Conservation (phyloP, 2,113 vertebrate genomes). For the Opisthocomus hoazin region DNA sequence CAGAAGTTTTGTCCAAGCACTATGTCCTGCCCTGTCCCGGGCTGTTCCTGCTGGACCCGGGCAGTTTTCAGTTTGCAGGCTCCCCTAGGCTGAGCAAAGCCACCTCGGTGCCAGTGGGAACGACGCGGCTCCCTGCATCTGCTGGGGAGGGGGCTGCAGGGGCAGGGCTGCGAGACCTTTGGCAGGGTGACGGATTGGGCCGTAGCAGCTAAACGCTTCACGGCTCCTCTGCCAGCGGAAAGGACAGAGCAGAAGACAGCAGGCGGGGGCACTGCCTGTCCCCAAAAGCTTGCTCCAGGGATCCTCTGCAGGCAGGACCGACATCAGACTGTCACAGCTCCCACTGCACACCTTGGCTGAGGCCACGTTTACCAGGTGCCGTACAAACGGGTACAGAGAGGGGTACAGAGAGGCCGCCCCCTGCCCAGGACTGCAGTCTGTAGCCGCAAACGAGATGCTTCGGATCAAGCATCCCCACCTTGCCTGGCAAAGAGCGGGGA, state of each 20-base stretch:
- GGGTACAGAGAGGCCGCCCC: not conserved
- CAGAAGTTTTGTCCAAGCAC: not conserved
- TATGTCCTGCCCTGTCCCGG: rapidly evolving
- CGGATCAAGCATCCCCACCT: rapidly evolving
- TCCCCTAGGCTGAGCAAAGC: not conserved
- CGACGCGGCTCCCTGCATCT: rapidly evolving
- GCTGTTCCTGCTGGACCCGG: not conserved
- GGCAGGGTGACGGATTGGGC: rapidly evolving
- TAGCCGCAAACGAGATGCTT: not conserved
- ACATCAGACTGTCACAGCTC: not conserved
- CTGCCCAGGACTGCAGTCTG: no score
- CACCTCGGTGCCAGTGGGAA: not conserved
- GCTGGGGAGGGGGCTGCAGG: not conserved
- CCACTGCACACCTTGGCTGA: not conserved
- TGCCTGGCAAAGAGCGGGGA: not conserved
- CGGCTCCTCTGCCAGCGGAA: not conserved
- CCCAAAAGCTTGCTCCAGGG: not conserved
- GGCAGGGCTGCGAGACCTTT: rapidly evolving
- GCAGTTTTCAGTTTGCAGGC: not conserved
- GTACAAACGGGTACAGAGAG: no score
- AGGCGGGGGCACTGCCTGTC: not conserved
- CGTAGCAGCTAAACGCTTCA: rapidly evolving
- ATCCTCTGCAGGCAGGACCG: not conserved
- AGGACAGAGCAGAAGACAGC: not conserved
- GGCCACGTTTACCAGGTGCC: not conserved